These are phyloP conservation scores for Labeo rohita DNA, from an alignment of 2,113 vertebrate species.

Conservation along the genomic window DNA sequence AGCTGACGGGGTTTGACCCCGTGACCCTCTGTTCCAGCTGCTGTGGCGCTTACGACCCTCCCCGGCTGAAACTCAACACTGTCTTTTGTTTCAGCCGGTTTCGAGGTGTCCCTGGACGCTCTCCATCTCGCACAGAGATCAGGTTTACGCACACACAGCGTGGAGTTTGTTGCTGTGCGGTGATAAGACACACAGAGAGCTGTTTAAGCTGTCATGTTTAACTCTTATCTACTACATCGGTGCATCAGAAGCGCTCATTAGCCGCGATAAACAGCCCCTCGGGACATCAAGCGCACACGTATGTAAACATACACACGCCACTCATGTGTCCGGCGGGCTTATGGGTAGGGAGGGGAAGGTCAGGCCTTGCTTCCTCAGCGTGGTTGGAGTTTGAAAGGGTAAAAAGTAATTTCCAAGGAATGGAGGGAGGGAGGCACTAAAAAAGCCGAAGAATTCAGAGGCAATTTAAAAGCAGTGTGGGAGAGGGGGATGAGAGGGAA, in stretches of 20 bases:
- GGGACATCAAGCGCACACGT: slow-evolving; percentile 2
- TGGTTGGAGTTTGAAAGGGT: slow-evolving; percentile 77
- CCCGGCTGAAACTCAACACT: slow-evolving; percentile 58
- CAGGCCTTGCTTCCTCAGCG: slow-evolving; percentile 75
- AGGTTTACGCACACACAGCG: slow-evolving; percentile 49
- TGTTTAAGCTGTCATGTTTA: slow-evolving; percentile 42
- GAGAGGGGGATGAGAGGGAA: slow-evolving; percentile 81
- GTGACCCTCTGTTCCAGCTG: slow-evolving; percentile 72
- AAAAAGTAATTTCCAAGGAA: slow-evolving; percentile 79
- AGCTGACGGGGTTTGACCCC: slow-evolving; percentile 70
- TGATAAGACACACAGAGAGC: slow-evolving; percentile 40
- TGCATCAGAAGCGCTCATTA: slow-evolving; percentile 39
- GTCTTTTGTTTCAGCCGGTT: slow-evolving; percentile 54
- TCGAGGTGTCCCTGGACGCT: slow-evolving; percentile 50
- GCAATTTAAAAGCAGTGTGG: slow-evolving; percentile 86
- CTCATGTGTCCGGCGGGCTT: slow-evolving; percentile 26
- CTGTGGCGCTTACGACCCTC: slow-evolving; percentile 46
- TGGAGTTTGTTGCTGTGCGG: slow-evolving; percentile 24
- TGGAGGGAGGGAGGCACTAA: slow-evolving; percentile 81
- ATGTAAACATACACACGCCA: slow-evolving; percentile 24
- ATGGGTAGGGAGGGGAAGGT: slow-evolving; percentile 62
- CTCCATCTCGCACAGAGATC: slow-evolving; percentile 55
- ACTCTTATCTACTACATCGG: slow-evolving; percentile 28
- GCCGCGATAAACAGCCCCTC: not conserved
- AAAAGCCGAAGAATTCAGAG: slow-evolving; percentile 84